Percentiles rank a stretch among this genome's conserved stretches.
phyloP scores from a whole-genome alignment of 1,140 invertebrate genomes.

The Heliothis subflexa region DNA sequence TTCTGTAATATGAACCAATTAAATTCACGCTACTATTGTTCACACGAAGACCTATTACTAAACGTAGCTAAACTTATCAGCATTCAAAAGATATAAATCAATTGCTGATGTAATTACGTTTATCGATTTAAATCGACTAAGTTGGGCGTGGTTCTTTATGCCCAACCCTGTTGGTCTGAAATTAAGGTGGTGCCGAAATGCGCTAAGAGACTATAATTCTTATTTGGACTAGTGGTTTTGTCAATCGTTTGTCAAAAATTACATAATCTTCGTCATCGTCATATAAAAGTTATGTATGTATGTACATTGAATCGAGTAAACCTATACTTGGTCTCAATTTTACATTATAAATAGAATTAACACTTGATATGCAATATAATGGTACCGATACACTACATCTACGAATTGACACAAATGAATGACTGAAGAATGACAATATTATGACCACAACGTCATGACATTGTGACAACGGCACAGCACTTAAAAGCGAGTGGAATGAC shows the following conservation, averaged over 20 bases:
- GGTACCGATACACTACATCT: conserved; percentile 49
- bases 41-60: conserved; percentile 2
- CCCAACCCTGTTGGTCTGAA: neutral
- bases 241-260: neutral
- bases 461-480: conserved; percentile 59
- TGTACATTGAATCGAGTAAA: conserved; percentile 50
- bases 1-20: neutral
- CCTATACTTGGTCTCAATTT: conserved; percentile 54
- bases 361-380: conserved; percentile 56
- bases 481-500: conserved; percentile 76
- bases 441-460: conserved; percentile 54
- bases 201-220: too few relatives aligned
- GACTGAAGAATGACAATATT: conserved; percentile 21
- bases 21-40: conserved; percentile 13
- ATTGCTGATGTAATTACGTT: neutral
- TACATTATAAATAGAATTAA: conserved; percentile 42
- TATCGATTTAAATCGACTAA: conserved; percentile 12
- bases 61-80: neutral
- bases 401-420: conserved; percentile 48
- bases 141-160: neutral
- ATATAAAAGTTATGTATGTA: conserved; percentile 29
- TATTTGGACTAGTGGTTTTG: too few relatives aligned
- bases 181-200: too few relatives aligned
- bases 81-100: conserved; percentile 1
- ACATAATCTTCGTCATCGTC: conserved; percentile 34